These are phyloP conservation scores for Gryllus longicercus DNA, from an alignment of 2,888 invertebrate genomes.

Conservation along the genomic window DNA sequence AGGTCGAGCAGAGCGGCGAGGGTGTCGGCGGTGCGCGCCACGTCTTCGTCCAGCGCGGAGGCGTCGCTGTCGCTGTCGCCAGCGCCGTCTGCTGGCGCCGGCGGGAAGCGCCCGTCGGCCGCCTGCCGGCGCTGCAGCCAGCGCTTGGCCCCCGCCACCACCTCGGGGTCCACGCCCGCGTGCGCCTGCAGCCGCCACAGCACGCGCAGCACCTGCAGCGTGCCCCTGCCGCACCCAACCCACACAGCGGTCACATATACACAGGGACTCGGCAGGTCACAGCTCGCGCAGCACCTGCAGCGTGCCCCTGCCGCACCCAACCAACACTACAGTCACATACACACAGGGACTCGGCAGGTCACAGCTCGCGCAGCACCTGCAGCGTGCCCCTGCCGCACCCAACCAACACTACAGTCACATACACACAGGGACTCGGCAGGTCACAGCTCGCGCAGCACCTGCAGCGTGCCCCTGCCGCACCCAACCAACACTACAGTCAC, in stretches of 20 bases:
- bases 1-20: constrained; percentile 59
- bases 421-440: too few relatives aligned
- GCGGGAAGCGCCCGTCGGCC: constrained; percentile 56
- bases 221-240: constrained; percentile 40
- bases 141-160: constrained; percentile 57
- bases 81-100: constrained; percentile 41
- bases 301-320: too few relatives aligned
- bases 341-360: too few relatives aligned
- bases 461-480: too few relatives aligned
- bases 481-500: constrained; percentile 51
- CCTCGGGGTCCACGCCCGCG: constrained; percentile 59
- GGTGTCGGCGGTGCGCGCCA: constrained; percentile 63
- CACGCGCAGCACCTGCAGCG: constrained; percentile 59
- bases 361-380: too few relatives aligned
- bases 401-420: too few relatives aligned
- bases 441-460: too few relatives aligned
- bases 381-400: too few relatives aligned
- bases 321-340: too few relatives aligned
- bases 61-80: neutral
- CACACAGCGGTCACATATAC: rapidly evolving
- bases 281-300: too few relatives aligned
- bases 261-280: too few relatives aligned
- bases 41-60: constrained; percentile 51
- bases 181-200: constrained; percentile 59
- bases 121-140: constrained; percentile 62